Conservation (phyloP, 2,888 invertebrate genomes). For the Nomada goodeniana region DNA sequence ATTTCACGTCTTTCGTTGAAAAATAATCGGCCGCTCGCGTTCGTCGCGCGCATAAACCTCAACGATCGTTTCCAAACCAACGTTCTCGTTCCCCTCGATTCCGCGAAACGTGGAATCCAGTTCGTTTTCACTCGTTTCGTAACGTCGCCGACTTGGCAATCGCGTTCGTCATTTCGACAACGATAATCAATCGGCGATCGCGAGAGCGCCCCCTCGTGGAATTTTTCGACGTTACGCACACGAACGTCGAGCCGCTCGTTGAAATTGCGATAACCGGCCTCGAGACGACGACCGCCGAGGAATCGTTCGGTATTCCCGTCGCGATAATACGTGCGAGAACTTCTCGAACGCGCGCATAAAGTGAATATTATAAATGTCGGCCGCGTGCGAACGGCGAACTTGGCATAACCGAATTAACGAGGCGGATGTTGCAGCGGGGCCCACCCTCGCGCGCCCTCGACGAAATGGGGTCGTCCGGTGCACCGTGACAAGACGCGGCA, state of each 20-base stretch:
- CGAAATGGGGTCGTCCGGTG: constrained; percentile 16
- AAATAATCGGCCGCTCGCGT: constrained; percentile 32
- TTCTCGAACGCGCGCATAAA: constrained; percentile 65
- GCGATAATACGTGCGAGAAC: constrained; percentile 66
- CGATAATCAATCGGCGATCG: too few species aligned
- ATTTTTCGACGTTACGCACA: background rate
- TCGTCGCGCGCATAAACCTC: constrained; percentile 12
- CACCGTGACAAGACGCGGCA: constrained; percentile 6
- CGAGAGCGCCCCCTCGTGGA: too few species aligned
- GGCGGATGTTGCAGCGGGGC: constrained; percentile 53
- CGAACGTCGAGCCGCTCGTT: background rate
- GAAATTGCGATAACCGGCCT: constrained; percentile 25
- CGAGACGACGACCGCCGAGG: background rate
- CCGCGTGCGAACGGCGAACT: constrained; percentile 75
- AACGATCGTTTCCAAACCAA: background rate
- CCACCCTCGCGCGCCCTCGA: constrained; percentile 17
- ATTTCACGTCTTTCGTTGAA: constrained; percentile 23
- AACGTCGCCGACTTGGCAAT: too few species aligned
- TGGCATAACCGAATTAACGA: constrained; percentile 74
- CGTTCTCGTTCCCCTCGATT: background rate
- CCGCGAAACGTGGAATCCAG: background rate
- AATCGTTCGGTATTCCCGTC: constrained; percentile 60
- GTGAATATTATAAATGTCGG: constrained; percentile 75
- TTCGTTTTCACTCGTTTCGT: too few species aligned
- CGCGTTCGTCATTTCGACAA: too few species aligned